phyloP scores from a whole-genome alignment of 53 echinoderm and acorn worm genomes.

The Temnopleurus reevesii region DNA sequence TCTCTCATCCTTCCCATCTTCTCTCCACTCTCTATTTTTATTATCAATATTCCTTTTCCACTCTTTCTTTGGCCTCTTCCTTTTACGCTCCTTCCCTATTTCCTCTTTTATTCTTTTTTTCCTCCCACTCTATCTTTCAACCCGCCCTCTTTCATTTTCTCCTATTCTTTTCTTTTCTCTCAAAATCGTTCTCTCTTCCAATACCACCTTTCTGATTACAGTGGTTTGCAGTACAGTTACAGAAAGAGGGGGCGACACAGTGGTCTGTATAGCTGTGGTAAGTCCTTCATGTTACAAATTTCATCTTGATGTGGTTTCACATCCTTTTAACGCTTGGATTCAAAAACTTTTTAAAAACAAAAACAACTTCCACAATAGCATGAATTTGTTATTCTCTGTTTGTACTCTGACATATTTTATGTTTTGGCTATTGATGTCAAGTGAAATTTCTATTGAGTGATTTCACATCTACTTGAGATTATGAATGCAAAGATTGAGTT shows the following conservation, averaged over 20 bases:
- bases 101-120: background rate
- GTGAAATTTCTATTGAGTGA: no score
- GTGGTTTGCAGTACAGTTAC: constrained; percentile 40
- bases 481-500: no score
- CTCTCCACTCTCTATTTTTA: background rate
- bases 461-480: no score
- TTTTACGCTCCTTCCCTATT: background rate
- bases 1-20: background rate
- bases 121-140: background rate
- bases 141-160: background rate
- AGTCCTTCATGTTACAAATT: background rate
- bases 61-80: background rate
- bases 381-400: background rate
- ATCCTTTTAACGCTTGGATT: background rate
- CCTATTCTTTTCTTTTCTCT: background rate
- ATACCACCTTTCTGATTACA: constrained; percentile 12
- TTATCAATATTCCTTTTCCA: no score
- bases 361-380: background rate
- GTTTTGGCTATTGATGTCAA: background rate
- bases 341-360: background rate
- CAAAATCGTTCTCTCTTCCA: background rate
- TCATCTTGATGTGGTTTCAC: background rate
- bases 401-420: background rate
- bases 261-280: constrained; percentile 41
- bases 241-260: background rate